Conservation (phyloP, 2,888 invertebrate species). For the Syritta pipiens region DNA sequence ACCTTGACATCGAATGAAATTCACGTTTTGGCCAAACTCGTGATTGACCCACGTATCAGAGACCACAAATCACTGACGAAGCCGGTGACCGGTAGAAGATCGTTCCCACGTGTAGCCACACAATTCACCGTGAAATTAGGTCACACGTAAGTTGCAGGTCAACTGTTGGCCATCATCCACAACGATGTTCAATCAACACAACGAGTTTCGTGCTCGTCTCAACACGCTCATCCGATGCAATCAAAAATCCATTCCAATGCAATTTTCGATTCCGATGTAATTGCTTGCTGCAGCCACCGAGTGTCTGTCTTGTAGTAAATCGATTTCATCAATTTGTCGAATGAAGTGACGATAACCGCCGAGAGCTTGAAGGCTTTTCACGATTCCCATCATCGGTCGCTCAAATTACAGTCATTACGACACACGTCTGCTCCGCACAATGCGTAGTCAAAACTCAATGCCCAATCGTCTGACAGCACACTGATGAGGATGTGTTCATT, state of each 20-base stretch:
- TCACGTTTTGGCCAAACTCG: no score
- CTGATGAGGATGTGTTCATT: slow-evolving; percentile 12
- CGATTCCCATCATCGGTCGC: slow-evolving; percentile 50
- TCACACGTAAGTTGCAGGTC: neutral
- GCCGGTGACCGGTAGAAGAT: no score
- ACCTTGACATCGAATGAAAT: no score
- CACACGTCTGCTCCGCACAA: neutral
- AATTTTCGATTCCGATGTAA: slow-evolving; percentile 30
- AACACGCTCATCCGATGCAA: no score
- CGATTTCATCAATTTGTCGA: slow-evolving; percentile 40
- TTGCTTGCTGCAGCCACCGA: no score
- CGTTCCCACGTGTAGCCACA: neutral
- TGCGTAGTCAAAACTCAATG: slow-evolving; percentile 23
- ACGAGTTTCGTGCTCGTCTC: no score
- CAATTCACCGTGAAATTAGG: slow-evolving; percentile 1
- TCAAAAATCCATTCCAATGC: slow-evolving; percentile 50
- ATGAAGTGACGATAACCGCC: slow-evolving; percentile 56
- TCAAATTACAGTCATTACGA: slow-evolving; percentile 57
- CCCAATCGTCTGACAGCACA: slow-evolving; percentile 24
- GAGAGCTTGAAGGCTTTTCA: slow-evolving; percentile 53
- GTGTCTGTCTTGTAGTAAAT: no score
- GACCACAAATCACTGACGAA: no score
- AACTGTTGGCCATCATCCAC: slow-evolving; percentile 7
- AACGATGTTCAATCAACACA: slow-evolving; percentile 1
- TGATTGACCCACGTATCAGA: no score